These are phyloP conservation scores for Cotesia chilonis DNA, from an alignment of 1,140 invertebrate genomes.

Conservation along the genomic window DNA sequence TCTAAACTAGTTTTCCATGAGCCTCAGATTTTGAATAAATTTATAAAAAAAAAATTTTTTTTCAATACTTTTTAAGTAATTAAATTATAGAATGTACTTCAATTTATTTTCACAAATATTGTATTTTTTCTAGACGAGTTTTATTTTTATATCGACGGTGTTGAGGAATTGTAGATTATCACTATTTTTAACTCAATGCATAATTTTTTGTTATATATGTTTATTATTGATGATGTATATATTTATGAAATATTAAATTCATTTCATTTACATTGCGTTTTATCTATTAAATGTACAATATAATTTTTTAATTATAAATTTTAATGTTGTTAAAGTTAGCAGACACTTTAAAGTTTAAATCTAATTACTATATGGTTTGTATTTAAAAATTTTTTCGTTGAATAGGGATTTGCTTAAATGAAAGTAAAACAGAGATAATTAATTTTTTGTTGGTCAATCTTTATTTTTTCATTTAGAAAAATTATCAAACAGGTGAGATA, in stretches of 20 bases:
- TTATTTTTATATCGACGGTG: conserved; percentile 39
- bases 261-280: conserved; percentile 6
- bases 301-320: neutral
- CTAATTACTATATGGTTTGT: neutral
- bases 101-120: conserved; percentile 20
- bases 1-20: too few relatives aligned
- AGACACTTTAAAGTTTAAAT: neutral
- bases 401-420: neutral
- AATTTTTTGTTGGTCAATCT: conserved; percentile 5
- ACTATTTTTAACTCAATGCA: conserved; percentile 18
- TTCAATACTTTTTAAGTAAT: too few relatives aligned
- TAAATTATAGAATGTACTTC: too few relatives aligned
- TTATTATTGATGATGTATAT: conserved; percentile 39
- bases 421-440: neutral
- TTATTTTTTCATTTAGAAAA: conserved; percentile 34
- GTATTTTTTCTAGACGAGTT: conserved; percentile 35
- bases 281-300: neutral
- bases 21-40: too few relatives aligned
- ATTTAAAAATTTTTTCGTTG: neutral
- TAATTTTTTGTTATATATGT: conserved; percentile 33
- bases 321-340: too few relatives aligned
- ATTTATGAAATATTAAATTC: conserved; percentile 12
- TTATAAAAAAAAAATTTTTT: too few relatives aligned
- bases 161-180: conserved; percentile 15
- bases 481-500: conserved; percentile 19